A percentile compares a stretch with the other conserved stretches of the same genome.
phyloP scores from a whole-genome alignment of 2,888 invertebrate genomes.

The Parnassius orleans region DNA sequence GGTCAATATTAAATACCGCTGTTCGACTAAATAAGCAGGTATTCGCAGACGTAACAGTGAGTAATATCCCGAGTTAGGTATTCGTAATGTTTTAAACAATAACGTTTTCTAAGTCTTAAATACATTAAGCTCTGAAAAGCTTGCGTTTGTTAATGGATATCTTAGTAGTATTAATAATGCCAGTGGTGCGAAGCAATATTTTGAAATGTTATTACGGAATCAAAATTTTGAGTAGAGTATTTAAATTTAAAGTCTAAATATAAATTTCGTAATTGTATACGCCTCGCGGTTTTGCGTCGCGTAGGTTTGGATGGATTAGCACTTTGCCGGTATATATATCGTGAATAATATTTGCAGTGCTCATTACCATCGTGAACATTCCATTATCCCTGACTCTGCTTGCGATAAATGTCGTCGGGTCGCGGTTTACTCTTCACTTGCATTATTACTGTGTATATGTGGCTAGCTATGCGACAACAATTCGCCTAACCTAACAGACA shows the following conservation, averaged over 20 bases:
- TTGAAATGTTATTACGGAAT: conserved; percentile 11
- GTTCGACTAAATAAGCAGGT: conserved; percentile 15
- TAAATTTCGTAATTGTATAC: conserved; percentile 13
- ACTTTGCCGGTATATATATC: conserved; percentile 38
- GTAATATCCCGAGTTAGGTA: conserved; percentile 13
- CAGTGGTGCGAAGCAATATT: conserved; percentile 1
- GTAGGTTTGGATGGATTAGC: conserved; percentile 33
- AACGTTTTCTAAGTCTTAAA: conserved; percentile 18
- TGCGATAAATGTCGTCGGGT: conserved; percentile 25
- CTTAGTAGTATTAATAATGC: conserved; percentile 11
- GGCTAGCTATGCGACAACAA: conserved; percentile 30
- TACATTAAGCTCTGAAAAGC: conserved; percentile 19
- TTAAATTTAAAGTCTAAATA: conserved; percentile 8
- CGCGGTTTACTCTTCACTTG: conserved; percentile 23
- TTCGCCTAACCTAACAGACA: conserved; percentile 37
- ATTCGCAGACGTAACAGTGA: conserved; percentile 16
- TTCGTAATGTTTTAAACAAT: conserved; percentile 9
- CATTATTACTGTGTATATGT: conserved; percentile 20
- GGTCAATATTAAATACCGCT: conserved; percentile 21
- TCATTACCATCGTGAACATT: conserved; percentile 27
- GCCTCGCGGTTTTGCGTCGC: conserved; percentile 24
- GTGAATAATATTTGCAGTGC: conserved; percentile 30
- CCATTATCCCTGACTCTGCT: conserved; percentile 21
- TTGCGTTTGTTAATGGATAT: conserved; percentile 22
- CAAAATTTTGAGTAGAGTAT: conserved; percentile 14